Percentiles rank a stretch among this genome's conserved stretches.
Conservation (phyloP, 2,113 vertebrate species). For the Sinocyclocheilus anophthalmus region DNA sequence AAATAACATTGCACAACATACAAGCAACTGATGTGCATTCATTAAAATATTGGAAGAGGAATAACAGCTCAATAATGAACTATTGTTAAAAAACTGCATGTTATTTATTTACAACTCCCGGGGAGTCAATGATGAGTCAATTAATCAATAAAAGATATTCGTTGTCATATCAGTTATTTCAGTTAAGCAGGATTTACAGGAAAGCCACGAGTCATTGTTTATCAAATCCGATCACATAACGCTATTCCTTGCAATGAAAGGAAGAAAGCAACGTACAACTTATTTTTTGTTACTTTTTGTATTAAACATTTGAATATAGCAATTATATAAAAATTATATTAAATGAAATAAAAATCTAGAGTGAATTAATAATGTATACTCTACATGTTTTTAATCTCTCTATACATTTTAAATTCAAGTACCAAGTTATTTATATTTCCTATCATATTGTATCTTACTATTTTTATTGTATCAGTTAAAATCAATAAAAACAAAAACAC, state of each 20-base stretch:
- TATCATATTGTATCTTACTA: not conserved
- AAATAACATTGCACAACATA: not conserved
- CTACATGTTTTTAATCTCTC: not conserved
- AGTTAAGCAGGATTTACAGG: not conserved
- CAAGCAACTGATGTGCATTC: not conserved
- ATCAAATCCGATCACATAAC: not conserved
- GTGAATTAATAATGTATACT: not conserved
- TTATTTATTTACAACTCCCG: not conserved
- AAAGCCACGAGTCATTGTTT: not conserved
- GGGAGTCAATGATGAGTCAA: too few species aligned
- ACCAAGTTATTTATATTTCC: not conserved
- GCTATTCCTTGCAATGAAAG: not conserved
- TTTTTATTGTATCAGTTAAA: not conserved
- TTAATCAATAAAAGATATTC: not conserved
- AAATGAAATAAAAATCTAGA: too few species aligned
- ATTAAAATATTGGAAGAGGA: not conserved
- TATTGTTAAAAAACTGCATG: not conserved
- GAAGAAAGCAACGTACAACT: not conserved
- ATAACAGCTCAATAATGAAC: not conserved
- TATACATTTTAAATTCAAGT: not conserved
- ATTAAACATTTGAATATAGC: not conserved
- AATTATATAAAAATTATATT: too few species aligned
- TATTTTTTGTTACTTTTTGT: not conserved
- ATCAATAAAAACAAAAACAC: not conserved
- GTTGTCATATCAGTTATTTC: not conserved